Evolutionary conservation across 2,113 vertebrate species (phyloP).

Genomic region (Toxotes chatareus): DNA sequence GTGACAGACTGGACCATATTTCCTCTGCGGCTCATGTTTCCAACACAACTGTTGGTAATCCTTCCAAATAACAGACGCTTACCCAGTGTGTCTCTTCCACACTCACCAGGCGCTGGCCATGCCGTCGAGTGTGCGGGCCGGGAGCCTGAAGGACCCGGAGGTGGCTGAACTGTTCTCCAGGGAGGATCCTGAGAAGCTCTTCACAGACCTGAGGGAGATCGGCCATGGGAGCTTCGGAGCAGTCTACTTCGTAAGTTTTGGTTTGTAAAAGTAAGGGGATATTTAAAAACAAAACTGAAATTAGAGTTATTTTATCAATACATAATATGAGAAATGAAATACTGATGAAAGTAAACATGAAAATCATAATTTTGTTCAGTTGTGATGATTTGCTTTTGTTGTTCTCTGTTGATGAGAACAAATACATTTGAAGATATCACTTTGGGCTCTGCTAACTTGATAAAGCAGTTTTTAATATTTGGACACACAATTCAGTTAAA

Average conservation of each 20-base stretch:
- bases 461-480: background rate
- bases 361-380: background rate
- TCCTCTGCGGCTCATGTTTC: conserved; percentile 3
- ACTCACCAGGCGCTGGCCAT: conserved; percentile 87
- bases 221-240: conserved; percentile 96
- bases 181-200: conserved; percentile 94
- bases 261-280: background rate
- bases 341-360: background rate
- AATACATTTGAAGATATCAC: background rate
- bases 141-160: conserved; percentile 95
- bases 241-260: conserved; percentile 90
- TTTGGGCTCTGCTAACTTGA: background rate
- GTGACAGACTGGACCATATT: conserved; percentile 26
- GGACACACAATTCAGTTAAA: background rate
- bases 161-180: conserved; percentile 94
- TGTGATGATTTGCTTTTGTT: background rate
- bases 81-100: conserved; percentile 50
- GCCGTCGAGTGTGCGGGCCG: conserved; percentile 92
- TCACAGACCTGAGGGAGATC: conserved; percentile 93
- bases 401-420: background rate
- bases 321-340: background rate
- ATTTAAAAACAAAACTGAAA: background rate
- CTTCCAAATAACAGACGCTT: conserved; percentile 38
- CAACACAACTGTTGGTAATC: conserved; percentile 14
- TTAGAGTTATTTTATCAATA: background rate